Evolutionary conservation across 2,888 invertebrate species (phyloP), one percentile per base, ranked within the genome.

Genomic region (Drosophila subsilvestris): DNA sequence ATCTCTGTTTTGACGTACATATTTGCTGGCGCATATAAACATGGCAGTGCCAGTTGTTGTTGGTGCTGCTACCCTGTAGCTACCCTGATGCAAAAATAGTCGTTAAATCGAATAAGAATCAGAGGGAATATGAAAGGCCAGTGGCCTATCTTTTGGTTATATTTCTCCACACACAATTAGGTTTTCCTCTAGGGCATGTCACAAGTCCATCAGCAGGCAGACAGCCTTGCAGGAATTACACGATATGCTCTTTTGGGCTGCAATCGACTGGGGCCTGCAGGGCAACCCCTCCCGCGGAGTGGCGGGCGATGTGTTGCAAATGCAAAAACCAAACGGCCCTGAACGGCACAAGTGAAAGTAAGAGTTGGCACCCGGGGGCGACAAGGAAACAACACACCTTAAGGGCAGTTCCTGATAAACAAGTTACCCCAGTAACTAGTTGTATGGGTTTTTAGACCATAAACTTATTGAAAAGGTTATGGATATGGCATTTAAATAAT

Each of bases 341-440:
- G 85, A 49, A 50, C 32, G 43, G 37, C 5, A 6, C 25, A 43
- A 68, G 73, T 60, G 70, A 81, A 81, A 85, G 82, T 75, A 61
- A 81, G 25, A 20, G 66, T 37, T 50, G 55, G 18, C 27, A 27
- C 25, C 42, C 22, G 3, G 22, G 22, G 18, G 42, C 50, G 29
- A 22, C 48, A 44, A 63, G 53, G 63, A 71, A 70, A 27, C 57
- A 71, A 5, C 25, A 25, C 25, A 6, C 25, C 49, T 53, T 63
- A 56, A 70, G 71, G 63, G 71, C 56, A 43, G 54, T 63, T 71
- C 72, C 57, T 48, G 63, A 45, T 63, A 32, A 63, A 67, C 67
- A 6, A 50, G 66, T 66, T 66, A 25, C 10, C 37, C 18, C 12
- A 66, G 32, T 14, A 67, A 67, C 66, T 67, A 66, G 67, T 67